Evolutionary conservation across 2,888 invertebrate species (phyloP).

Genomic region (Oscheius onirici): DNA sequence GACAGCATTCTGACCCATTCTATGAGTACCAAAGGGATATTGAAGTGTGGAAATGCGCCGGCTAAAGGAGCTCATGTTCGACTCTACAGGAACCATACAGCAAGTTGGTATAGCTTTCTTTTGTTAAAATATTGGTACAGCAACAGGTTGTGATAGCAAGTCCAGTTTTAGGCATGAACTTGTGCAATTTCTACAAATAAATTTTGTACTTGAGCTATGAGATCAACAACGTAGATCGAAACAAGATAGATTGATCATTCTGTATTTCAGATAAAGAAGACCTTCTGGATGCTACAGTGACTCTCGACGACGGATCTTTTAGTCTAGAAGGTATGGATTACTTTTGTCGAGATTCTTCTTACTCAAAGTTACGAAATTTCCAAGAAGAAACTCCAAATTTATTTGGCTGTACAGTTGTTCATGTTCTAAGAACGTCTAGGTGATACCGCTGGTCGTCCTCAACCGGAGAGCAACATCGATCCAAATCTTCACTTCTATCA

Average conservation of each 20-base stretch:
- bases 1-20: conserved; percentile 24
- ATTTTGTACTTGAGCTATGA: neutral
- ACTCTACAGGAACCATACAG: conserved; percentile 27
- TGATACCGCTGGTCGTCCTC: conserved; percentile 18
- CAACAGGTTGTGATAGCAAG: too few relatives aligned
- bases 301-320: conserved; percentile 12
- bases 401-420: too few relatives aligned
- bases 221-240: too few relatives aligned
- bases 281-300: conserved; percentile 13
- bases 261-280: conserved; percentile 18
- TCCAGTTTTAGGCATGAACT: too few relatives aligned
- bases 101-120: neutral
- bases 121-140: neutral
- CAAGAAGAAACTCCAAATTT: too few relatives aligned
- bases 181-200: neutral
- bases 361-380: too few relatives aligned
- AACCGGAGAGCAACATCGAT: conserved; percentile 15
- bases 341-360: too few relatives aligned
- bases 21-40: conserved; percentile 17
- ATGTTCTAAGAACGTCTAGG: neutral
- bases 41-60: conserved; percentile 21
- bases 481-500: conserved; percentile 28
- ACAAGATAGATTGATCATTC: too few relatives aligned
- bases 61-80: conserved; percentile 26
- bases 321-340: conserved; percentile 18